Base-by-base conservation (phyloP, 2,888 invertebrate species). In the Ornithoptera priamus region DNA sequence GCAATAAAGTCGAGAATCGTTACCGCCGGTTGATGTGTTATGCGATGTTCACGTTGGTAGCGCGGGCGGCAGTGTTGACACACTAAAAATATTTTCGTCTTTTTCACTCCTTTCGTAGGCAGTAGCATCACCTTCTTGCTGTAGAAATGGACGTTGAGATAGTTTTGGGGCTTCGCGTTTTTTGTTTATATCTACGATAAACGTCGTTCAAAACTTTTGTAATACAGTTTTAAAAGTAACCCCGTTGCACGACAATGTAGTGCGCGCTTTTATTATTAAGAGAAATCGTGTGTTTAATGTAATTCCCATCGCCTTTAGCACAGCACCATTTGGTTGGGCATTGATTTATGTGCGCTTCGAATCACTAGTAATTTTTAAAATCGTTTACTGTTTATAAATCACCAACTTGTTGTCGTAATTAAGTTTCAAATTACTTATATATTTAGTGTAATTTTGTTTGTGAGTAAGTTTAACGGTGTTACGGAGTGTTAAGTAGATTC, bases 131-230 rank as follows among this genome's bases (percentile, higher is more conserved):
- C 83, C 84, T 83, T 83, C 85, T 82, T 88, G 87, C 85, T 82
- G 80, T 81, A 81, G 87, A 84, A 90, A 92, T 92, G 92, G 92
- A 92, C 92, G 92, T 92, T 87, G 85, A 80, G 81, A 79, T 73
- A 83, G 83, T 86, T 83, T 85, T 83, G 81, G 81, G 80, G 83
- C 81, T 84, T 85, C 81, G 86, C 87, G 84, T 82, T 84, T 87
- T 89, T 91, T 92, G 92, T 92, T 92, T 92, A 92, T 90, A 92
- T 90, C 87, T 85, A 79, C 90, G 89, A 83, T 81, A 88, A 90
- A 89, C 89, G 86, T 85, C 86, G 81, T 83, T 80, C 80, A 84
- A 92, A 92, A 92, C 91, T 92, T 92, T 92, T 92, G 81, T 82
- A 88, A 88, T 83, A 39, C 81, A 88, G 83, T 90, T 90, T 90